These are phyloP conservation scores for Crenuchus spilurus DNA, from an alignment of 2,797 vertebrate genomes.

Conservation along the genomic window DNA sequence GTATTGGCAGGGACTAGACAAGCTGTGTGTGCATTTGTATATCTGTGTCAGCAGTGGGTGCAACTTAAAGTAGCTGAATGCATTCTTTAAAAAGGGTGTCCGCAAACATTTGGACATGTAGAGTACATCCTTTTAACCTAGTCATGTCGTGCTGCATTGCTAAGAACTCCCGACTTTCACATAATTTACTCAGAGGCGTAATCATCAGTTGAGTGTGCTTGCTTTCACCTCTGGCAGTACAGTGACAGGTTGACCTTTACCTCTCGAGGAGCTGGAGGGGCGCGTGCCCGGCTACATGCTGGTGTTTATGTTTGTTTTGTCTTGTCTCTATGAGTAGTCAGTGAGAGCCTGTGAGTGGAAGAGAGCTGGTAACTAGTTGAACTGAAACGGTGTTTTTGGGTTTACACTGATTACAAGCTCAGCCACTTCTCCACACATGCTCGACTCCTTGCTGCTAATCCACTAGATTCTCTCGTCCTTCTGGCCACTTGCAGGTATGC, in stretches of 20 bases:
- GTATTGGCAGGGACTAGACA: no score
- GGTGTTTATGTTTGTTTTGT: slow-evolving; percentile 54
- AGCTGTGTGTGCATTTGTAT: no score
- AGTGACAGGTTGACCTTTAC: slow-evolving; percentile 57
- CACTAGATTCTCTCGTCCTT: slow-evolving; percentile 34
- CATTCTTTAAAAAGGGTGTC: no score
- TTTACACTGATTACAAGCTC: not conserved
- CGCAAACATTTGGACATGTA: no score
- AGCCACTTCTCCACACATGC: not conserved
- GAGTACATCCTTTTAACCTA: slow-evolving; percentile 35
- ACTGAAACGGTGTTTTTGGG: slow-evolving; percentile 21
- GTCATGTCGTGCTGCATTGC: slow-evolving; percentile 34
- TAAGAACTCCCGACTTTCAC: slow-evolving; percentile 48
- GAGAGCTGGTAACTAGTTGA: slow-evolving; percentile 35
- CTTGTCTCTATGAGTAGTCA: slow-evolving; percentile 41
- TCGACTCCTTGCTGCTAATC: slow-evolving; percentile 16
- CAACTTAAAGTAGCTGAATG: no score
- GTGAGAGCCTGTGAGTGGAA: slow-evolving; percentile 25
- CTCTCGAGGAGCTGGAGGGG: slow-evolving; percentile 30
- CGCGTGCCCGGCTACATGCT: slow-evolving; percentile 30
- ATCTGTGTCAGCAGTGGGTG: no score
- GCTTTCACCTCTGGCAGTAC: slow-evolving; percentile 50
- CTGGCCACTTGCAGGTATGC: slow-evolving; percentile 28
- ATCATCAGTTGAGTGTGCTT: slow-evolving; percentile 45
- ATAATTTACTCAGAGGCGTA: slow-evolving; percentile 47